Evolutionary conservation across 2,797 vertebrate species (phyloP).

Genomic region (Arrhamphus sclerolepis): DNA sequence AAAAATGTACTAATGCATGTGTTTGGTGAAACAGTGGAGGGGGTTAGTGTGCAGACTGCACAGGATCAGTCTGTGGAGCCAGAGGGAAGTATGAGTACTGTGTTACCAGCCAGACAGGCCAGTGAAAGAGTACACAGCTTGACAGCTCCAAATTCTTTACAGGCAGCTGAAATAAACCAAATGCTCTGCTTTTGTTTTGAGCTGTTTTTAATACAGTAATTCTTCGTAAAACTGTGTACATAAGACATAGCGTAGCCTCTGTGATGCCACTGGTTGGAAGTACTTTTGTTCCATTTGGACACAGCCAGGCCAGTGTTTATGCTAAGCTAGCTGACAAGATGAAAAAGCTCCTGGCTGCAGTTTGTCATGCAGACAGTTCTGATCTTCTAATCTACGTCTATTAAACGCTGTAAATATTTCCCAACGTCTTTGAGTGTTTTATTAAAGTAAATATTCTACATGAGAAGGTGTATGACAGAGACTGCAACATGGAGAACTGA

Average conservation of each 20-base stretch:
- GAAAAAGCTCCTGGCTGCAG: not conserved
- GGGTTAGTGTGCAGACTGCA: slow-evolving; percentile 44
- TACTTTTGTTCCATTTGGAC: too few relatives aligned
- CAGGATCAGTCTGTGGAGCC: slow-evolving; percentile 4
- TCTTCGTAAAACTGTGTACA: too few relatives aligned
- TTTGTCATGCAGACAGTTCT: not conserved
- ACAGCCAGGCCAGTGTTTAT: not conserved
- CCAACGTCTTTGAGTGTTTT: not conserved
- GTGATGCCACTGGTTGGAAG: too few relatives aligned
- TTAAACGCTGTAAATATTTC: not conserved
- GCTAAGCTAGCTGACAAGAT: not conserved
- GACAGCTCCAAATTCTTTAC: slow-evolving; percentile 19
- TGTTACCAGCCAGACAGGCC: not conserved
- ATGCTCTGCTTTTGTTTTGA: slow-evolving; percentile 5
- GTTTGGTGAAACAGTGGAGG: slow-evolving; percentile 29
- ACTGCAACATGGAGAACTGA: slow-evolving; percentile 28
- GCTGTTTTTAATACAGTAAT: not conserved
- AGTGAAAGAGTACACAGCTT: too few relatives aligned
- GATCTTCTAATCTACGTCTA: not conserved
- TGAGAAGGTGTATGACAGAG: not conserved
- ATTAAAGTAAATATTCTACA: too few relatives aligned
- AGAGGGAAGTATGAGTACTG: slow-evolving; percentile 9
- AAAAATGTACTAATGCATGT: slow-evolving; percentile 58
- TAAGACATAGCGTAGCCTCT: too few relatives aligned
- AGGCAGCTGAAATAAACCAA: not conserved